Evolutionary conservation across 2,888 invertebrate genomes (phyloP).

Genomic region (Sinotaia quadrata): DNA sequence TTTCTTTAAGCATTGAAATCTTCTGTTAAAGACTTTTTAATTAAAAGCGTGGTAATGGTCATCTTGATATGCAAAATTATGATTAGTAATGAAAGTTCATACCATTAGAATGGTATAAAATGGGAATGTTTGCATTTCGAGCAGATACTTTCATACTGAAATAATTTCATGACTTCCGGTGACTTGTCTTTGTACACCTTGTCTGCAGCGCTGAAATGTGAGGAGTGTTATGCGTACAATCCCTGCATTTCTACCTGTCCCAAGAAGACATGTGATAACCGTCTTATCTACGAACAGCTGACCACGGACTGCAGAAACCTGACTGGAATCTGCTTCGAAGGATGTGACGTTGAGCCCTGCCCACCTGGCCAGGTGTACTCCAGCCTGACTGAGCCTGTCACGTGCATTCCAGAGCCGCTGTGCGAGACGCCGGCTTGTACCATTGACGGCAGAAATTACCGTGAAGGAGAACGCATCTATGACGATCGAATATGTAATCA

Average conservation of each 20-base stretch:
- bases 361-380: constrained; percentile 82
- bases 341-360: constrained; percentile 84
- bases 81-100: too few species aligned
- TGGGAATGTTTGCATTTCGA: too few species aligned
- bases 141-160: too few species aligned
- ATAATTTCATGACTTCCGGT: too few species aligned
- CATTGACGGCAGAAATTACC: constrained; percentile 78
- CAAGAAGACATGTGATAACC: constrained; percentile 86
- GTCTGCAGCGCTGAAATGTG: constrained; percentile 86
- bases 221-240: constrained; percentile 85
- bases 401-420: constrained; percentile 82
- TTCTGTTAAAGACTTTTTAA: too few species aligned
- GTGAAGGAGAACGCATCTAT: constrained; percentile 84
- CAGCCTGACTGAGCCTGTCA: constrained; percentile 78
- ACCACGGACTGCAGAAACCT: constrained; percentile 75
- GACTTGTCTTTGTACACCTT: too few species aligned
- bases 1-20: too few species aligned
- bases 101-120: too few species aligned
- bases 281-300: constrained; percentile 76
- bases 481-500: constrained; percentile 73
- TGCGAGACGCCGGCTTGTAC: constrained; percentile 82
- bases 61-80: too few species aligned
- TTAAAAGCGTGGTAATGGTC: too few species aligned
- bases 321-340: constrained; percentile 73
- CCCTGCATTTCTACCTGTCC: constrained; percentile 89